A percentile compares a stretch with the other conserved stretches of the same genome.
phyloP scores from a whole-genome alignment of 2,888 invertebrate genomes.

The Mesoligia furuncula region DNA sequence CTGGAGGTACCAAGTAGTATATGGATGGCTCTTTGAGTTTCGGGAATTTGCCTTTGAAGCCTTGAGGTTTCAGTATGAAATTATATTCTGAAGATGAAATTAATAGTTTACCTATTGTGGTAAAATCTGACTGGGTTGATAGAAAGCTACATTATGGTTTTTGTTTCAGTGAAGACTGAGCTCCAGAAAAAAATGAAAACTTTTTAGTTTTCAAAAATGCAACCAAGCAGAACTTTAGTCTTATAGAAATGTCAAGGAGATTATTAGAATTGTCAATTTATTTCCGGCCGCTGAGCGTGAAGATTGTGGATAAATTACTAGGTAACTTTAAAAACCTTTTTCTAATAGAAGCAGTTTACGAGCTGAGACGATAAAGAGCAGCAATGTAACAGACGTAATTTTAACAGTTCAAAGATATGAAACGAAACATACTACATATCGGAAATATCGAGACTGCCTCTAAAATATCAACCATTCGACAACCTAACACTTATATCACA shows the following conservation, averaged over 20 bases:
- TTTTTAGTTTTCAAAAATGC: not conserved
- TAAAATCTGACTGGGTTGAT: not conserved
- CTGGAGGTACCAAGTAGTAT: slow-evolving; percentile 10
- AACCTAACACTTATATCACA: slow-evolving; percentile 59
- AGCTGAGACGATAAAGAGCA: not conserved
- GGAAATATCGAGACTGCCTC: slow-evolving; percentile 16
- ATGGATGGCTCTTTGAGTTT: slow-evolving; percentile 43
- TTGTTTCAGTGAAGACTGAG: not conserved
- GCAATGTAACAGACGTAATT: not conserved
- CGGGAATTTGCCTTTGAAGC: slow-evolving; percentile 45
- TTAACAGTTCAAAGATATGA: not conserved
- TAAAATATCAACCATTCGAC: slow-evolving; percentile 41
- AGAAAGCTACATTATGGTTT: not conserved
- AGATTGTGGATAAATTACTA: not conserved
- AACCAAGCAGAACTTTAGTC: not conserved
- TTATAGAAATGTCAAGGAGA: not conserved
- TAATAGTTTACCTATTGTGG: not conserved
- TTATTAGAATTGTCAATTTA: not conserved
- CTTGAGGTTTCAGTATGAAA: slow-evolving; percentile 17
- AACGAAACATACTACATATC: not conserved
- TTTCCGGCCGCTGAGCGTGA: not conserved
- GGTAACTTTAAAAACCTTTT: not conserved
- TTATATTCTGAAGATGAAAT: slow-evolving; percentile 1
- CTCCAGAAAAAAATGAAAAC: not conserved
- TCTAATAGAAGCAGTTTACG: not conserved